Evolutionary conservation across 2,888 invertebrate genomes (phyloP).

Genomic region (Drosophila diplacantha): DNA sequence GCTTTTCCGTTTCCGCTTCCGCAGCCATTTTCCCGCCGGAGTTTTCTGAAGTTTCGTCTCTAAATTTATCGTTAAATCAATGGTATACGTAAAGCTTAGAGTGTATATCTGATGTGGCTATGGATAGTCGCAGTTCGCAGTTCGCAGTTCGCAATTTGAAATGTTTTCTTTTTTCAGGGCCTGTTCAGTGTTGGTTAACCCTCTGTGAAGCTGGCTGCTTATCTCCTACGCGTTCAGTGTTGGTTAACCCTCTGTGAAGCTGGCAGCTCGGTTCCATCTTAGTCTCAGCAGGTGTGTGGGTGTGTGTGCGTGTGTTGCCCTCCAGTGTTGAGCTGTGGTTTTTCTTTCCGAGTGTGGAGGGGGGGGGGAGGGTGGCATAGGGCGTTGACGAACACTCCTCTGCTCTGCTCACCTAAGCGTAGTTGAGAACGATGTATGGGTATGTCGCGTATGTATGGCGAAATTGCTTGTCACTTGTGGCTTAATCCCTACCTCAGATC

Average conservation of each 20-base stretch:
- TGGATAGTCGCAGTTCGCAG: constrained; percentile 11
- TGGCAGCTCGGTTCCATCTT: constrained; percentile 8
- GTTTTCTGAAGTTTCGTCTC: constrained; percentile 40
- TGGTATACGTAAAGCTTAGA: constrained; percentile 53
- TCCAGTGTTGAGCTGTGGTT: constrained; percentile 17
- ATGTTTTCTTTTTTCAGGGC: not conserved
- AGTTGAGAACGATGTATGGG: constrained; percentile 5
- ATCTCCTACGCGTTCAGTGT: not conserved
- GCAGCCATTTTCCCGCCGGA: not conserved
- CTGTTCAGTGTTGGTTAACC: constrained; percentile 4
- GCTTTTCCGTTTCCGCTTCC: constrained; percentile 37
- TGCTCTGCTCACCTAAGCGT: not conserved
- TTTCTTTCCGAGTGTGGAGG: not conserved
- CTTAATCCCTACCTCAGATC: constrained; percentile 51
- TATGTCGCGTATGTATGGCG: constrained; percentile 12
- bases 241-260: not conserved
- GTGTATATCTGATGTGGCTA: constrained; percentile 33
- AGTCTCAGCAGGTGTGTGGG: not conserved
- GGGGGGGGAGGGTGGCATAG: not conserved
- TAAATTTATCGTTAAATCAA: constrained; percentile 51
- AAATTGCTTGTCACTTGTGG: constrained; percentile 62
- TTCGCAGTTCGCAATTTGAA: not conserved
- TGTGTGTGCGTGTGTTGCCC: constrained; percentile 7
- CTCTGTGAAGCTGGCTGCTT: not conserved
- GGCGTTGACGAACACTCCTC: constrained; percentile 1